Evolutionary conservation across 2,113 vertebrate species (phyloP).

Genomic region (Dromiciops gliroides): DNA sequence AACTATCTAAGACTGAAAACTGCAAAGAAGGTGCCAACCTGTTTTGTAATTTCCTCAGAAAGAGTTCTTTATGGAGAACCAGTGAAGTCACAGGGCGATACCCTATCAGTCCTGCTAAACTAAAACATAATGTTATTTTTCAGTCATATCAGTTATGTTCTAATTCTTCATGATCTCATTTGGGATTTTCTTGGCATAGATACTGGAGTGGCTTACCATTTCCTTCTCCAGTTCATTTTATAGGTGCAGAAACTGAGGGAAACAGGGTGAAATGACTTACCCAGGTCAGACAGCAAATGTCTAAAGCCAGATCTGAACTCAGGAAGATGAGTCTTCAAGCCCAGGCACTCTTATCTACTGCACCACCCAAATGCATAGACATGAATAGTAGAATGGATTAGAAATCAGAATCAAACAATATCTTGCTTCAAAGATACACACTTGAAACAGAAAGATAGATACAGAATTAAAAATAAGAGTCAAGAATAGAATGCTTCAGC

Average conservation of each 20-base stretch:
- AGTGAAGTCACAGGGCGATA: neutral
- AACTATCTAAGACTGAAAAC: neutral
- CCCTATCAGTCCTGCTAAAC: neutral
- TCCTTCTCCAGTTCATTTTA: no score
- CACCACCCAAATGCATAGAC: neutral
- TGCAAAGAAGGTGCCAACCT: neutral
- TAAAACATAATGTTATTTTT: neutral
- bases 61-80: neutral
- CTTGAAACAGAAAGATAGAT: neutral
- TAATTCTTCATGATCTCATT: neutral
- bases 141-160: no score
- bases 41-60: neutral
- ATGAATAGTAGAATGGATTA: neutral
- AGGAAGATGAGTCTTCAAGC: neutral
- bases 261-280: neutral
- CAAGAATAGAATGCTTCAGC: neutral
- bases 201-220: neutral
- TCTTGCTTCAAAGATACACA: neutral
- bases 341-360: neutral
- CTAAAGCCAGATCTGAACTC: neutral
- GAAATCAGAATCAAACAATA: neutral
- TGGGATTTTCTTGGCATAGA: neutral
- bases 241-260: neutral
- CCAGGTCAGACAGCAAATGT: neutral
- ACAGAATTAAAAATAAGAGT: neutral